Evolutionary conservation across 1,140 invertebrate genomes (phyloP).

Genomic region (Drosophila bipectinata): DNA sequence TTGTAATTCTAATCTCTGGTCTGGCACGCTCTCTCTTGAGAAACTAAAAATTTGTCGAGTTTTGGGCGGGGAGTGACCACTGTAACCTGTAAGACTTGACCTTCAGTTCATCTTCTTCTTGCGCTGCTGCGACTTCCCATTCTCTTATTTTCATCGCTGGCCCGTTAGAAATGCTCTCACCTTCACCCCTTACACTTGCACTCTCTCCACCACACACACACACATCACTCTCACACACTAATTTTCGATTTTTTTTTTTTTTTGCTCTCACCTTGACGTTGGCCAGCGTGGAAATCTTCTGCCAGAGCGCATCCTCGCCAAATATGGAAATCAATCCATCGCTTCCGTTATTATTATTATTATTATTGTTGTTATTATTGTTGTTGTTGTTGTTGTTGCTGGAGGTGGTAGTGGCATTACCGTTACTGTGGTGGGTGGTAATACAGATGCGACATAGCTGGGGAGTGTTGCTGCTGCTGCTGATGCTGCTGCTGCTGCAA

Average conservation of each 20-base stretch:
- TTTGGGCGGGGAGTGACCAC: not conserved
- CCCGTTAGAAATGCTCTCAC: constrained; percentile 1
- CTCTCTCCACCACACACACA: not conserved
- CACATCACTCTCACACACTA: not conserved
- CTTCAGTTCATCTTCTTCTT: constrained; percentile 6
- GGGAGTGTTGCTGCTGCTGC: constrained; percentile 8
- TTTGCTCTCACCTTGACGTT: constrained; percentile 75
- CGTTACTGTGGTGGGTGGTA: constrained; percentile 55
- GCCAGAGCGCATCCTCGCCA: constrained; percentile 80
- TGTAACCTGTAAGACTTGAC: constrained; percentile 30
- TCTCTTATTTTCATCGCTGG: not conserved
- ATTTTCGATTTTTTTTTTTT: not conserved
- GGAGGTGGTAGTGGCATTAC: not conserved
- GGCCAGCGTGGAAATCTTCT: constrained; percentile 80
- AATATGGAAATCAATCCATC: constrained; percentile 78
- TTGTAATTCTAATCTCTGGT: not conserved
- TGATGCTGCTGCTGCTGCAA: not conserved
- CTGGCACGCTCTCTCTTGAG: not conserved
- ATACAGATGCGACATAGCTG: constrained; percentile 79
- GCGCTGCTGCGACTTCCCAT: not conserved
- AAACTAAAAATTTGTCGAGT: not conserved
- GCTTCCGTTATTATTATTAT: constrained; percentile 1
- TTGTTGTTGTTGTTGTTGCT: constrained; percentile 10
- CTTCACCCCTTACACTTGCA: not conserved
- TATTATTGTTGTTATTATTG: not conserved